These are phyloP conservation scores for Malachius bipustulatus DNA, from an alignment of 2,888 invertebrate species.

Conservation along the genomic window DNA sequence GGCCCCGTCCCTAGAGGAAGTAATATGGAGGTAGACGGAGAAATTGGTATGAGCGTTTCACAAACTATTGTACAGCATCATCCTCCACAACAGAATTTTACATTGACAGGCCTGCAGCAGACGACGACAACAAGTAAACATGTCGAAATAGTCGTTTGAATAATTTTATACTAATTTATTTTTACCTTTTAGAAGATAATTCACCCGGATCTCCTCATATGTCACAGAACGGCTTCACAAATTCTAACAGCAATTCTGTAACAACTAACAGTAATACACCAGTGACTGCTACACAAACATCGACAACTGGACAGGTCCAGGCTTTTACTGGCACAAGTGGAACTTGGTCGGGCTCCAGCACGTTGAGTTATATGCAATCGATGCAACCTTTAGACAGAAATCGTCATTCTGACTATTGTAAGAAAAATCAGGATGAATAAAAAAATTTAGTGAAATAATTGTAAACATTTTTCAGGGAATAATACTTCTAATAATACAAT, in stretches of 20 bases:
- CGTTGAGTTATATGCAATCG: constrained; percentile 79
- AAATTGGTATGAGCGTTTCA: constrained; percentile 37
- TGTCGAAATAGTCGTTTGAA: too few species aligned
- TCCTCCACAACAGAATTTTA: constrained; percentile 48
- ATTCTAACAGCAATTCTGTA: constrained; percentile 29
- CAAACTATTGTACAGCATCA: constrained; percentile 57
- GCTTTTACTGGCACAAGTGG: constrained; percentile 32
- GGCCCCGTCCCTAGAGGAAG: constrained; percentile 43
- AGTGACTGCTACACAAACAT: neutral
- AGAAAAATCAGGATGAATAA: too few species aligned
- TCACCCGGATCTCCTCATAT: constrained; percentile 24
- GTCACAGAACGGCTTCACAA: constrained; percentile 37
- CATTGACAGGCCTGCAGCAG: constrained; percentile 30
- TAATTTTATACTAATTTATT: too few species aligned
- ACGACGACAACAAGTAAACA: constrained; percentile 28
- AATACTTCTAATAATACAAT: too few species aligned
- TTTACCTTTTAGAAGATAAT: constrained; percentile 13
- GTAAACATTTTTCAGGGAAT: too few species aligned
- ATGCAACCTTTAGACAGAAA: constrained; percentile 42
- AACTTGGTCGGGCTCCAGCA: constrained; percentile 80
- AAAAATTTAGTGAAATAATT: too few species aligned
- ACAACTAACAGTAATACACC: neutral
- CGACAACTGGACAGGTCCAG: too few species aligned
- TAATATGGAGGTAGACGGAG: constrained; percentile 43
- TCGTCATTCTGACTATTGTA: constrained; percentile 49